Evolutionary conservation across 2,113 vertebrate species (phyloP).

Genomic region (Alethe castanea): DNA sequence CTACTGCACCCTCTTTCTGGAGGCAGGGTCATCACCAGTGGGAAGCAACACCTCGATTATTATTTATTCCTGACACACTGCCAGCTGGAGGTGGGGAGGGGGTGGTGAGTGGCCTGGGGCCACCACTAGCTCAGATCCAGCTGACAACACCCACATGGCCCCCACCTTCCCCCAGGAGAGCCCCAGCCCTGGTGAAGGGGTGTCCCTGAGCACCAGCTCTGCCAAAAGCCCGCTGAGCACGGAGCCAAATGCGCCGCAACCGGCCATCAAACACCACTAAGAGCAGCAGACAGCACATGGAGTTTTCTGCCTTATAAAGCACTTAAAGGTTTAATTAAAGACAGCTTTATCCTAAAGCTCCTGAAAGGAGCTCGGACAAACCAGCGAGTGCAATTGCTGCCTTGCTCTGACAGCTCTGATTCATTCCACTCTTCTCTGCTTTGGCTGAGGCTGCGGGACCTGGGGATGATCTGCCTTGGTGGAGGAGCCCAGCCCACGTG

Average conservation of each 20-base stretch:
- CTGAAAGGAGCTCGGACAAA: neutral
- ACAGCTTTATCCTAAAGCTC: conserved; percentile 41
- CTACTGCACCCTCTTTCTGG: neutral
- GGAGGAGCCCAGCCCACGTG: neutral
- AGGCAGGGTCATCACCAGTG: neutral
- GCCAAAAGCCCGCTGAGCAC: rapidly evolving
- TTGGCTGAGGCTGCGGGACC: neutral
- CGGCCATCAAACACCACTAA: neutral
- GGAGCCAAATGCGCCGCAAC: neutral
- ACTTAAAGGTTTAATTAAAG: conserved; percentile 66
- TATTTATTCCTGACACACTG: neutral
- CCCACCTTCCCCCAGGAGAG: neutral
- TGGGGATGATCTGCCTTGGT: neutral
- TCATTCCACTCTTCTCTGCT: neutral
- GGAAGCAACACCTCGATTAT: neutral
- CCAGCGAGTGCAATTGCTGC: neutral
- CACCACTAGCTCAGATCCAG: neutral
- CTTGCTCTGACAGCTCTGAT: neutral
- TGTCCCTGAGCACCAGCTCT: neutral
- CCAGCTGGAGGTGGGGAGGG: rapidly evolving
- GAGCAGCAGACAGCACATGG: conserved; percentile 24
- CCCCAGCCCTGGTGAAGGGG: neutral
- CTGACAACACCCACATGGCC: neutral
- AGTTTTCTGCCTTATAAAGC: conserved; percentile 45
- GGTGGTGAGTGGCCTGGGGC: neutral